phyloP scores from a whole-genome alignment of 2,888 invertebrate genomes.

The Chymomyza caudatula region DNA sequence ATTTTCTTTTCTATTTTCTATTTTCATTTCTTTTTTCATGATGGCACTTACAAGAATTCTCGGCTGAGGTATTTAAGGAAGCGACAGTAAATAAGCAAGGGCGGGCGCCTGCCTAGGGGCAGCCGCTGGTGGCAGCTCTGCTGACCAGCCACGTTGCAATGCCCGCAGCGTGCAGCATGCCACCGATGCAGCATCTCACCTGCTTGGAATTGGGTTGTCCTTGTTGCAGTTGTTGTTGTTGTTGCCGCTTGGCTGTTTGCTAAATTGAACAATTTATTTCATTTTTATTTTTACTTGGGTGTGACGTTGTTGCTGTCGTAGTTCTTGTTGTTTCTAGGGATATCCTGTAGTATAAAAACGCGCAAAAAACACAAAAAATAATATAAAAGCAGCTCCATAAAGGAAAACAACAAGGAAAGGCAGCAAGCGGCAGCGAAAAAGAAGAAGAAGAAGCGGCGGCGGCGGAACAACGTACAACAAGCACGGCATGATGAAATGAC shows the following conservation, averaged over 20 bases:
- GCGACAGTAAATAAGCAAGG: background rate
- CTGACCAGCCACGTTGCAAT: background rate
- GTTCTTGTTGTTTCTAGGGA: slow-evolving; percentile 31
- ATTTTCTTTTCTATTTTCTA: too few relatives aligned
- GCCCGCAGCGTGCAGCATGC: background rate
- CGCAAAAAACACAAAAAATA: slow-evolving; percentile 15
- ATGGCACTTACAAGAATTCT: background rate
- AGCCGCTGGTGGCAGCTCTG: background rate
- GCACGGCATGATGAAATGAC: slow-evolving; percentile 10
- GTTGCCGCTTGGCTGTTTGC: slow-evolving; percentile 48
- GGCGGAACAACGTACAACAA: slow-evolving; percentile 18
- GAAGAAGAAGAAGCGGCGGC: background rate
- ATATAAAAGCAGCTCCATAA: slow-evolving; percentile 28
- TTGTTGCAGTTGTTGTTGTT: slow-evolving; percentile 4
- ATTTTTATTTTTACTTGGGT: slow-evolving; percentile 33
- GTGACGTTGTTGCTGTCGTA: slow-evolving; percentile 5
- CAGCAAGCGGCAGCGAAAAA: background rate
- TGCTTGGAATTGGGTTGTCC: background rate
- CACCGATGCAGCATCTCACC: background rate
- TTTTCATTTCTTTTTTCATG: too few relatives aligned
- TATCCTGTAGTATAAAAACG: slow-evolving; percentile 42
- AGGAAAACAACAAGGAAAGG: background rate
- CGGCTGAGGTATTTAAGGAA: background rate
- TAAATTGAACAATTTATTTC: slow-evolving; percentile 66
- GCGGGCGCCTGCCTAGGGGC: background rate